Evolutionary conservation across 2,113 vertebrate species (phyloP), one percentile per base, ranked within the genome.

Genomic region (Crotalus horridus): DNA sequence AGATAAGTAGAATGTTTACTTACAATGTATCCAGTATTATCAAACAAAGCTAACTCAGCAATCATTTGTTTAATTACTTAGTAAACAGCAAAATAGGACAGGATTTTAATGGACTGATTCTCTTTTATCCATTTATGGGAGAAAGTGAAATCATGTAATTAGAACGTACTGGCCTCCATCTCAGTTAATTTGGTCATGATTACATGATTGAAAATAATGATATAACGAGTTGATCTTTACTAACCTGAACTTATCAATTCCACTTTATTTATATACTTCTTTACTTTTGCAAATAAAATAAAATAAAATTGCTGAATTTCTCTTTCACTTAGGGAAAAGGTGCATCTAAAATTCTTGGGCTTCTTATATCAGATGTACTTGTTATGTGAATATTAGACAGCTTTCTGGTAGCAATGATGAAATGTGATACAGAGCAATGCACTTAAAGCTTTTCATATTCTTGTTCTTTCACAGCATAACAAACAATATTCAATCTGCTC

Each of bases 371-470:
- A 91, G 61, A 91, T 93, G 90, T 92, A 12, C 39, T 95, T 59
- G 59, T 96, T 92, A 95, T 96, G 91, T 54, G 85, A 95, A 94
- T 94, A 92, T 89, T 91, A 61, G 93, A 95, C 90, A 86, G 64
- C 6, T 88, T 87, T 69, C 74, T 93, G 89, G 91, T 92, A 94
- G 91, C 15, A 93, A 96, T 95, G 95, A 97, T 96, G 92, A 21
- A 89, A 96, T 94, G 92, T 93, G 48, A 54, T 93, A 87, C 92
- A 0, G 33, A 96, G 94, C 94, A 86, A 93, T 96, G 94, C 89
- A 96, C 61, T 94, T 90, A 85, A 96, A 96, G 95, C 96, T 96
- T 91, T 92, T 94, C 92, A 94, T 95, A 95, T 89, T 92, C 91
- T 55, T 93, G 92, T 92, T 94, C 81, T 96, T 96, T 94, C 64